These are phyloP conservation scores for Listronotus oregonensis DNA, from an alignment of 1,140 invertebrate species.

Conservation along the genomic window DNA sequence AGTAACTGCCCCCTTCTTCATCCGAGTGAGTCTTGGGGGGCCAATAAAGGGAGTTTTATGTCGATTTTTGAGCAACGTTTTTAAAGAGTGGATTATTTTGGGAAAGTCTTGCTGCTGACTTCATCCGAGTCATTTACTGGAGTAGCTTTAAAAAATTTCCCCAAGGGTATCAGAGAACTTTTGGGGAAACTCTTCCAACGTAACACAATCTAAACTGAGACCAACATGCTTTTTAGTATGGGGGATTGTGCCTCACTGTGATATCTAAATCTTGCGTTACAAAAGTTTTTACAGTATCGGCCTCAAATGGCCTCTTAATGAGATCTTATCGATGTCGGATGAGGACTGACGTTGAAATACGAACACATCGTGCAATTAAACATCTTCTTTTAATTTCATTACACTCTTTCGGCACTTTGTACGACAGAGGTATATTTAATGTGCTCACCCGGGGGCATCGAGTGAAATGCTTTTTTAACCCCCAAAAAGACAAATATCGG, in stretches of 20 bases:
- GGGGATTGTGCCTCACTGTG: slow-evolving; percentile 6
- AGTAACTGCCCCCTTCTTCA: slow-evolving; percentile 28
- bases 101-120: slow-evolving; percentile 4
- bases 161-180: slow-evolving; percentile 10
- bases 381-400: slow-evolving; percentile 5
- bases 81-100: neutral
- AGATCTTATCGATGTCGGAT: slow-evolving; percentile 15
- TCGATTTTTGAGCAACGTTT: slow-evolving; percentile 39
- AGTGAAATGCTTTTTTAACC: slow-evolving; percentile 29
- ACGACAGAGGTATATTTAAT: slow-evolving; percentile 19
- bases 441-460: slow-evolving; percentile 2
- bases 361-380: slow-evolving; percentile 36
- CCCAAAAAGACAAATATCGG: slow-evolving; percentile 26
- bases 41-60: slow-evolving; percentile 17
- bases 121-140: no score
- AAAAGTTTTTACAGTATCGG: slow-evolving; percentile 35
- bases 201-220: neutral
- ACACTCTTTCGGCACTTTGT: neutral
- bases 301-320: slow-evolving; percentile 40
- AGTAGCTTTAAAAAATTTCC: no score
- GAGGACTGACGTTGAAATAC: slow-evolving; percentile 14
- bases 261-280: slow-evolving; percentile 30
- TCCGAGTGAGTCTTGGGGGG: neutral
- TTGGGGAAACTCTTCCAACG: slow-evolving; percentile 1
- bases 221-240: slow-evolving; percentile 20